phyloP scores from a whole-genome alignment of 2,888 invertebrate species.

The Cybosia mesomella region DNA sequence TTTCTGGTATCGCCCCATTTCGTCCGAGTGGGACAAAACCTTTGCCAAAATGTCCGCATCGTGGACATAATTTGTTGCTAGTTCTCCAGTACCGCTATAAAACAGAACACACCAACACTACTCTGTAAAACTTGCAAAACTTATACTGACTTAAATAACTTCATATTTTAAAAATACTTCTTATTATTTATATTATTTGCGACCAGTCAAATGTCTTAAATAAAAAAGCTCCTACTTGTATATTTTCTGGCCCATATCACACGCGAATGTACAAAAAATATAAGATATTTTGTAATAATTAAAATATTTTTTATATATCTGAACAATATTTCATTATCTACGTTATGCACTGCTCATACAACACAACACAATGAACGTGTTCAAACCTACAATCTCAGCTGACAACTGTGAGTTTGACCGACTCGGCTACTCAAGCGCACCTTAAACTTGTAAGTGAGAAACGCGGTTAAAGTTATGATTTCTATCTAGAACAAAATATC shows the following conservation, averaged over 20 bases:
- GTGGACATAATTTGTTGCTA: background rate
- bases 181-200: background rate
- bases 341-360: background rate
- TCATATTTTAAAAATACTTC: background rate
- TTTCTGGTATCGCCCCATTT: conserved; percentile 74
- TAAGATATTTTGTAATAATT: background rate
- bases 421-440: background rate
- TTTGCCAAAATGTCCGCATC: conserved; percentile 60
- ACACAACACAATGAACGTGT: background rate
- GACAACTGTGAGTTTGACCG: no score
- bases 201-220: no score
- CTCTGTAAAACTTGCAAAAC: background rate
- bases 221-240: no score
- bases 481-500: background rate
- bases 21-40: conserved; percentile 67
- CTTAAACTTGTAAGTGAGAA: background rate
- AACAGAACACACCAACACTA: background rate
- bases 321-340: background rate
- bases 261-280: background rate
- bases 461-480: background rate
- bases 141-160: background rate
- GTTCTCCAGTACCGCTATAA: background rate
- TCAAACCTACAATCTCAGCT: background rate
- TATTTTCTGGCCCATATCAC: background rate
- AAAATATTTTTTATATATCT: no score